These are phyloP conservation scores for Eueides isabella DNA, from an alignment of 1,140 invertebrate species.

Conservation along the genomic window DNA sequence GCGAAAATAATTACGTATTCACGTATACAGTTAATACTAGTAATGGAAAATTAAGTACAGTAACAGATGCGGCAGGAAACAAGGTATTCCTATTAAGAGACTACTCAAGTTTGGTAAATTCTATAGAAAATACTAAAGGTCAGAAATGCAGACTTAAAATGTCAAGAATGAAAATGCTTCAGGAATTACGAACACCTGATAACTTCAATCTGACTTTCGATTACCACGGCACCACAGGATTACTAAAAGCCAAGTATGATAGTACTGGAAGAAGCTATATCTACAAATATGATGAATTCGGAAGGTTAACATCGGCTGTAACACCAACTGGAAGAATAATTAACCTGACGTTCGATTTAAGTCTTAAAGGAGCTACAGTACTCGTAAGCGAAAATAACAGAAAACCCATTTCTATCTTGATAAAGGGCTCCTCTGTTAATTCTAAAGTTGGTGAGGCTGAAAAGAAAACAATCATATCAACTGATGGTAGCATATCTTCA, in stretches of 20 bases:
- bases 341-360: conserved; percentile 92
- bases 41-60: conserved; percentile 95
- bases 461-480: conserved; percentile 89
- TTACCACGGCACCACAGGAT: conserved; percentile 93
- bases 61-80: conserved; percentile 96
- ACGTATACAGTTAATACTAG: conserved; percentile 98
- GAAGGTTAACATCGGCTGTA: conserved; percentile 93
- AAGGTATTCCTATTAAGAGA: conserved; percentile 95
- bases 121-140: conserved; percentile 96
- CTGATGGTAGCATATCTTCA: conserved; percentile 90
- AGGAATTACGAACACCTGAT: conserved; percentile 93
- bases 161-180: conserved; percentile 94
- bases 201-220: conserved; percentile 97
- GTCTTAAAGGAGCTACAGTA: conserved; percentile 93
- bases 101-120: conserved; percentile 94
- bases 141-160: conserved; percentile 95
- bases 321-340: conserved; percentile 96
- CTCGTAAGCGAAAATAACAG: conserved; percentile 92
- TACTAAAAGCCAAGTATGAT: conserved; percentile 94
- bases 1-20: conserved; percentile 95
- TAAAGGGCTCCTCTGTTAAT: conserved; percentile 92
- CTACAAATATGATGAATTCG: conserved; percentile 98
- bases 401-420: conserved; percentile 91
- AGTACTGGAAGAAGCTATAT: conserved; percentile 95
- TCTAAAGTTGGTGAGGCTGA: conserved; percentile 91